Evolutionary conservation across 1,140 invertebrate species (phyloP).

Genomic region (Drosophila nigrodunni): DNA sequence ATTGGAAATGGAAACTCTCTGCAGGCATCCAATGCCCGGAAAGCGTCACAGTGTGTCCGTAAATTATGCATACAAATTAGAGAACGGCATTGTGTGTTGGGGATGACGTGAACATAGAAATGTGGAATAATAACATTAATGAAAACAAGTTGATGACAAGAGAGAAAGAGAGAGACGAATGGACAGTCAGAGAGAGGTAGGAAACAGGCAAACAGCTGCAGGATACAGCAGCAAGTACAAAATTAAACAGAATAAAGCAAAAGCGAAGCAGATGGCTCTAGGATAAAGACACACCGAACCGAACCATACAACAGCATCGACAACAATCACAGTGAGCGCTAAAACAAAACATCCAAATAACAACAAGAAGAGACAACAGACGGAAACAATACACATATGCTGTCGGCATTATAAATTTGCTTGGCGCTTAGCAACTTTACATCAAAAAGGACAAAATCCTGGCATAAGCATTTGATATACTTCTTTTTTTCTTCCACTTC

Average conservation of each 20-base stretch:
- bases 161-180: slow-evolving; percentile 4
- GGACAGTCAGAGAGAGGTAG: background rate
- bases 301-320: slow-evolving; percentile 41
- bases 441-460: slow-evolving; percentile 60
- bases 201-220: slow-evolving; percentile 58
- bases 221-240: slow-evolving; percentile 70
- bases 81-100: slow-evolving; percentile 58
- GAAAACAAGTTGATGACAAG: slow-evolving; percentile 67
- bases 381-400: slow-evolving; percentile 29
- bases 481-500: background rate
- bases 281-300: slow-evolving; percentile 56
- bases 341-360: slow-evolving; percentile 59
- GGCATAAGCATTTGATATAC: slow-evolving; percentile 29
- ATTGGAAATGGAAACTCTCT: slow-evolving; percentile 50
- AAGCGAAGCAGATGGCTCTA: slow-evolving; percentile 68
- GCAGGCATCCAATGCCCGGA: background rate
- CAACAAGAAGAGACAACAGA: slow-evolving; percentile 37
- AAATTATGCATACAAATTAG: slow-evolving; percentile 80
- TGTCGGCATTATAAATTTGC: slow-evolving; percentile 62
- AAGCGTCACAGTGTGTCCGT: slow-evolving; percentile 46
- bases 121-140: slow-evolving; percentile 80
- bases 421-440: slow-evolving; percentile 64
- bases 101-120: slow-evolving; percentile 73
- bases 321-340: slow-evolving; percentile 69
- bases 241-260: slow-evolving; percentile 78